These are phyloP conservation scores for Yoshiicerus persimilis DNA, from an alignment of 1,140 invertebrate genomes.

Conservation along the genomic window DNA sequence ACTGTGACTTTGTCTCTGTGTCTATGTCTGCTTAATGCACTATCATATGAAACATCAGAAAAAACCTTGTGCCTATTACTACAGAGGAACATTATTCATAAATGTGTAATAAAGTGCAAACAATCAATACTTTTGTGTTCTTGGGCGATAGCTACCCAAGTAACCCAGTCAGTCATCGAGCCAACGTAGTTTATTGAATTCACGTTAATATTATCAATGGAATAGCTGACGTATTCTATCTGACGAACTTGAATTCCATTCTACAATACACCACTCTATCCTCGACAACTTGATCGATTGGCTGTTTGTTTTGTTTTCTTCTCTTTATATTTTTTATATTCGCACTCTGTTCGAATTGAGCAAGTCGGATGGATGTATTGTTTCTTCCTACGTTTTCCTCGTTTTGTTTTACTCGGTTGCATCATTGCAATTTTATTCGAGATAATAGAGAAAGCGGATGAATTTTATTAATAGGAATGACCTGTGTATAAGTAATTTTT, in stretches of 20 bases:
- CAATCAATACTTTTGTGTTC: constrained; percentile 10
- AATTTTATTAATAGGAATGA: neutral
- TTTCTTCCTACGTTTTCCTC: neutral
- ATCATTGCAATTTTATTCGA: neutral
- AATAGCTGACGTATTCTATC: neutral
- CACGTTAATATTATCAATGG: neutral
- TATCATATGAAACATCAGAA: neutral
- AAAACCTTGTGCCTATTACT: constrained; percentile 15
- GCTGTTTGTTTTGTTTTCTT: neutral
- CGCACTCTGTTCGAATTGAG: neutral
- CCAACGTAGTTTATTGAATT: neutral
- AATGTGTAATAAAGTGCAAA: constrained; percentile 14
- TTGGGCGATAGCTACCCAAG: neutral
- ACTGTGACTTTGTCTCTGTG: constrained; percentile 6
- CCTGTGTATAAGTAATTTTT: neutral
- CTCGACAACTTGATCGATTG: neutral
- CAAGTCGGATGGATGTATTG: neutral
- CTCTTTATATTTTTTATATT: neutral
- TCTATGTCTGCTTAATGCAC: neutral
- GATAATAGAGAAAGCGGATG: neutral
- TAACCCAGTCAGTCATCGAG: neutral
- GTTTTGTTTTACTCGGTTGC: neutral
- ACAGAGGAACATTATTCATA: constrained; percentile 14
- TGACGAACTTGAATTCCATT: neutral
- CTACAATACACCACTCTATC: no score